Base-by-base conservation (phyloP, 2,888 invertebrate genomes). In the Syritta pipiens region DNA sequence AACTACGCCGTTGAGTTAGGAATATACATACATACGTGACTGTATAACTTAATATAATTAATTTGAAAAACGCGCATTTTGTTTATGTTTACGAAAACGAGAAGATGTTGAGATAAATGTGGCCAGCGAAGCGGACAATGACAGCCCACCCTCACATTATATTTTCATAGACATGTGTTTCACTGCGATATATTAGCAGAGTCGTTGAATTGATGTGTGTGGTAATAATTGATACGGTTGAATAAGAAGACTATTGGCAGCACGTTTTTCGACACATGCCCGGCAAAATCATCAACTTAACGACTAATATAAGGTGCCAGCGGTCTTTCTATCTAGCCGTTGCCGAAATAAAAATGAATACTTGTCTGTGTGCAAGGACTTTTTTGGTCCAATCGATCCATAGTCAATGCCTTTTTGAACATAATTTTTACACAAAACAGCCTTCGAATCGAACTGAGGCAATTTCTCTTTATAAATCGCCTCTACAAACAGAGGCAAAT, bases 51-150 rank as follows among this genome's bases (percentile, higher is more conserved):
- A 48, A 74, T 60, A 20, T 28, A 65, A 26, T 69, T 71, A 71
- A 76, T 76, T 46, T 44, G 63, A 71, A 76, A 77, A 77, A 77
- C 65, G 76, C 42, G 63, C 57, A 26, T 24, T 69, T 57, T 51
- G 53, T 62, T 55, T 57, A 44, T 69, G 62, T 69, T 69, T 69
- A 68, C 30, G 10, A 40, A 55, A 57, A 30, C 7, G 12, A 22
- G 24, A 24, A 19, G 40, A 40, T 28, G 28, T 24, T 14, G 46
- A 40, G 30, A n/a, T 68, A 20, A 75, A 75, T 68, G 75, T 44
- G 62, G 62, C 55, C 48, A 68, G 24, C 10, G 6, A 59, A 40
- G 28, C 55, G 28, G 19, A 28, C 55, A n/a, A 19, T 28, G 1
- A 44, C 20, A 19, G 24, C 10, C 19, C 60, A 48, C 48, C 48